phyloP scores from a whole-genome alignment of 2,797 vertebrate genomes.

The Myoxocephalus aenaeus region DNA sequence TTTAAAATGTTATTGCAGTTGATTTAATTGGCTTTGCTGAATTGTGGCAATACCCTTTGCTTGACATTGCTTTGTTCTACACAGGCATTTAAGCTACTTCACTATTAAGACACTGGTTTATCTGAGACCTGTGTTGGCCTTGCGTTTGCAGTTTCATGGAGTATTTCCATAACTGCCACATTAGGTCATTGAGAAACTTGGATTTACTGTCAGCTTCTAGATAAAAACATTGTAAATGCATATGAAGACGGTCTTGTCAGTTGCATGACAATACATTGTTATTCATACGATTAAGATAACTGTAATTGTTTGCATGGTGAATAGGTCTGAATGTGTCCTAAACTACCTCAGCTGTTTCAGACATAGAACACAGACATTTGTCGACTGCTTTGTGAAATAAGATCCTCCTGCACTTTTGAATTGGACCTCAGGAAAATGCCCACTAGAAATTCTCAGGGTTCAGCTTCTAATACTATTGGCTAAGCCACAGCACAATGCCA shows the following conservation, averaged over 20 bases:
- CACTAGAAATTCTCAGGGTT: conserved; percentile 21
- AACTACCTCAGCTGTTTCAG: conserved; percentile 32
- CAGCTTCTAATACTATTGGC: conserved; percentile 16
- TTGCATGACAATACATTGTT: not conserved
- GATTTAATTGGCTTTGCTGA: conserved; percentile 38
- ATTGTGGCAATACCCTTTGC: conserved; percentile 33
- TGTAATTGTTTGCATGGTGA: conserved; percentile 12
- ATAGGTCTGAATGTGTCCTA: conserved; percentile 21
- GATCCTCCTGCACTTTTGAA: conserved; percentile 61
- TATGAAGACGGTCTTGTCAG: no score
- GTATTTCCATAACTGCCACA: conserved; percentile 67
- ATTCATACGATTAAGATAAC: not conserved
- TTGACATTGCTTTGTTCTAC: conserved; percentile 61
- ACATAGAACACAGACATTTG: conserved; percentile 35
- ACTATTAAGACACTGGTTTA: conserved; percentile 65
- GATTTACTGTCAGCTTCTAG: not conserved
- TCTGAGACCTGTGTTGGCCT: conserved; percentile 23
- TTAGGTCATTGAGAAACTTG: conserved; percentile 18
- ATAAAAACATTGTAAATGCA: no score
- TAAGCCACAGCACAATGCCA: conserved; percentile 8
- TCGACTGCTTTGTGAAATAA: conserved; percentile 58
- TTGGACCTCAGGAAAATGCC: conserved; percentile 56
- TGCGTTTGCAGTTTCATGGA: conserved; percentile 67
- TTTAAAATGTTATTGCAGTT: conserved; percentile 25
- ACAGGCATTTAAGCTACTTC: conserved; percentile 52